Evolutionary conservation across 2,888 invertebrate genomes (phyloP).

Genomic region (Caradrina clavipalpis): DNA sequence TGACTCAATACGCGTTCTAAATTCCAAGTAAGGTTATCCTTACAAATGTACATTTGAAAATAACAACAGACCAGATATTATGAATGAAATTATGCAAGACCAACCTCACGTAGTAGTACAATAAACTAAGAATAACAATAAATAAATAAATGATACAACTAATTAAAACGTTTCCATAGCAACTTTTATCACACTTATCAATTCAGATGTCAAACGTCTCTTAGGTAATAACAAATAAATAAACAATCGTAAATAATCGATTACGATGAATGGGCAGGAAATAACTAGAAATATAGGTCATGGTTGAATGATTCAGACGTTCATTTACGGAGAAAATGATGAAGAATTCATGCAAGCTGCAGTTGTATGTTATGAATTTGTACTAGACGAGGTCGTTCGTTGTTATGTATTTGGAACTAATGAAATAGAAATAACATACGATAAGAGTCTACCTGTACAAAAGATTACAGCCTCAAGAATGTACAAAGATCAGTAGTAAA

Average conservation of each 20-base stretch:
- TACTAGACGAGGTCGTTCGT: constrained; percentile 15
- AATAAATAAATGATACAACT: constrained; percentile 12
- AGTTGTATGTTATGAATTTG: constrained; percentile 9
- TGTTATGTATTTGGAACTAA: constrained; percentile 37
- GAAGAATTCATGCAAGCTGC: constrained; percentile 13
- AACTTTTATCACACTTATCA: constrained; percentile 38
- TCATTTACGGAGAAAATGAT: constrained; percentile 39
- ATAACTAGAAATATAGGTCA: constrained; percentile 56
- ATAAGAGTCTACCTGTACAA: constrained; percentile 29
- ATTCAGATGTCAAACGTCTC: constrained; percentile 37
- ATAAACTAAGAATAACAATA: constrained; percentile 33
- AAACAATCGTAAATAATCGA: constrained; percentile 48
- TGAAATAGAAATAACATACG: constrained; percentile 13
- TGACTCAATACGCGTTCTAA: constrained; percentile 25
- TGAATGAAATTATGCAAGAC: constrained; percentile 54
- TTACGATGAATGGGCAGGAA: constrained; percentile 48
- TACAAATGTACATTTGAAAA: constrained; percentile 15
- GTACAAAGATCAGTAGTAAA: constrained; percentile 1
- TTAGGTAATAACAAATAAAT: constrained; percentile 41
- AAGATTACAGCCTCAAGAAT: constrained; percentile 9
- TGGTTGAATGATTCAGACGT: constrained; percentile 50
- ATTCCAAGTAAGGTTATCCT: constrained; percentile 27
- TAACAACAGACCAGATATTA: constrained; percentile 6
- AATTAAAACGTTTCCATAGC: constrained; percentile 28
- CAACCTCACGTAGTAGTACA: constrained; percentile 28